A percentile compares a stretch with the other conserved stretches of the same genome.
Evolutionary conservation across 1,140 invertebrate genomes (phyloP).

Genomic region (Chironomus tepperi): DNA sequence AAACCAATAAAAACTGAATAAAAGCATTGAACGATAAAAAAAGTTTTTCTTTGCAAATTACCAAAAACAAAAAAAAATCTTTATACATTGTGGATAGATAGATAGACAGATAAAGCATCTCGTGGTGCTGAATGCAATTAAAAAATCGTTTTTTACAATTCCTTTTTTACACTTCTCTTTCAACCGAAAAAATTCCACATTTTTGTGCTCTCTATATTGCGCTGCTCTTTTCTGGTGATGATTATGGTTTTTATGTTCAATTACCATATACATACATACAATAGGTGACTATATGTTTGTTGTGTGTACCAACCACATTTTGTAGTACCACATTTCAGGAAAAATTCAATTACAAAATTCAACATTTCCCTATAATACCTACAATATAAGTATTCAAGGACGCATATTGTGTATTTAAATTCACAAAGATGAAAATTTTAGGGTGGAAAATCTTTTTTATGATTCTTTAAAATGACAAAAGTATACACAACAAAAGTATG

Average conservation of each 20-base stretch:
- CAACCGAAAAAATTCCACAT: not conserved
- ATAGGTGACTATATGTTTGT: slow-evolving; percentile 4
- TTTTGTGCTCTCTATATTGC: not conserved
- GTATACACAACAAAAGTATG: not conserved
- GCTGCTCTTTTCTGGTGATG: not conserved
- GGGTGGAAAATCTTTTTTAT: not conserved
- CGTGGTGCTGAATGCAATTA: not conserved
- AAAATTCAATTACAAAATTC: slow-evolving; percentile 11
- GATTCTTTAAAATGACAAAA: not conserved
- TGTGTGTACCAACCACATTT: slow-evolving; percentile 4
- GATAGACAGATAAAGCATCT: not conserved
- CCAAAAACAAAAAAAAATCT: not conserved
- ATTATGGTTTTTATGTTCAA: slow-evolving; percentile 2
- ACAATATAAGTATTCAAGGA: not conserved
- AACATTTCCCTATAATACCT: not conserved
- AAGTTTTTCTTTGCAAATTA: not conserved
- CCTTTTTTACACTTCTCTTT: not conserved
- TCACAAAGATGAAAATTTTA: not conserved
- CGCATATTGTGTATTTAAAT: not conserved
- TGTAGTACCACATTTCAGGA: not conserved
- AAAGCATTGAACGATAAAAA: not conserved
- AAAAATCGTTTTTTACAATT: slow-evolving; percentile 8
- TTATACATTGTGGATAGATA: not conserved
- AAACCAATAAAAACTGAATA: not conserved
- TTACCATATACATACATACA: not conserved